phyloP scores from a whole-genome alignment of 35 echinoderm and acorn worm species.

The Amphiura filiformis region DNA sequence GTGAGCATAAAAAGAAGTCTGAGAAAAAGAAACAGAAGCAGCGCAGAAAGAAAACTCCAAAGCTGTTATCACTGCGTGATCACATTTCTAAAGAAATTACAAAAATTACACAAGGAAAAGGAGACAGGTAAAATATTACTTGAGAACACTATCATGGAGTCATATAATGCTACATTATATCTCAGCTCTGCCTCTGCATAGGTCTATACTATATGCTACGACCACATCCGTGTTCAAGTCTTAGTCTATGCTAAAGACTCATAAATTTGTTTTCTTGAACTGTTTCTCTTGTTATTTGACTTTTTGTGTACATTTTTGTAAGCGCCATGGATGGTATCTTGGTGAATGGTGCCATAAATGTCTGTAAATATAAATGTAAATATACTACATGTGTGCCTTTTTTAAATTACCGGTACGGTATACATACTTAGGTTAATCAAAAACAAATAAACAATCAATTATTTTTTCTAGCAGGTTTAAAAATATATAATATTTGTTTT shows the following conservation, averaged over 20 bases:
- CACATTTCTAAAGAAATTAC: neutral
- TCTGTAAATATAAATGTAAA: too few species aligned
- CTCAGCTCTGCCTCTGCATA: neutral
- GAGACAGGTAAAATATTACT: neutral
- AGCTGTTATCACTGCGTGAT: neutral
- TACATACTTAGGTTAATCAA: too few species aligned
- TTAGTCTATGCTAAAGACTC: neutral
- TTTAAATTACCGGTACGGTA: too few species aligned
- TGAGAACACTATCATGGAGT: neutral
- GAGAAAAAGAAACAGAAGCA: neutral
- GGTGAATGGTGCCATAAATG: too few species aligned
- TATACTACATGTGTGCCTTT: too few species aligned
- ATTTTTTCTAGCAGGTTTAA: too few species aligned
- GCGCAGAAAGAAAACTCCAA: neutral
- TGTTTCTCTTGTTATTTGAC: too few species aligned
- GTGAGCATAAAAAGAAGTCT: neutral
- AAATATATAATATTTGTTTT: too few species aligned
- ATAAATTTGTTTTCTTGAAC: neutral
- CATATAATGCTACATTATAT: neutral
- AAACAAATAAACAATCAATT: too few species aligned
- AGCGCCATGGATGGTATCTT: too few species aligned
- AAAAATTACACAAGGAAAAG: neutral
- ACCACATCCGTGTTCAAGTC: neutral
- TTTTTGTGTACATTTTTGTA: too few species aligned
- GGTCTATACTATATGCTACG: too few species aligned